Conservation (phyloP, 2,888 invertebrate species). For the Desoria tigrina region DNA sequence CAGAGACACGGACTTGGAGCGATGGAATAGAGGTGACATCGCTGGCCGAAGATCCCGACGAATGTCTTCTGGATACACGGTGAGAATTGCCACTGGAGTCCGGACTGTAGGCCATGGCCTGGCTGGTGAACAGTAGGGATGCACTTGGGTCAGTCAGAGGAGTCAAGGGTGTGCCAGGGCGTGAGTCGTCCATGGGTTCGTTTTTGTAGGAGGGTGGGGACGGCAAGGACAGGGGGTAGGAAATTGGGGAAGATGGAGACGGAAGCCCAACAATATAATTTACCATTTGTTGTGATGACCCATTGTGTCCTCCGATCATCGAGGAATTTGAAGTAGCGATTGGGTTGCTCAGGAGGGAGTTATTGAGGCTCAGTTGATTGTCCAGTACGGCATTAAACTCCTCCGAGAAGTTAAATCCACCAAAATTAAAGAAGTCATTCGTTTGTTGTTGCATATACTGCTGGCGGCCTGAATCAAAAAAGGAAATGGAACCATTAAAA, state of each 20-base stretch:
- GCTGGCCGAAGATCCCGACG: constrained; percentile 56
- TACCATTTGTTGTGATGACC: constrained; percentile 53
- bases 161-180: constrained; percentile 49
- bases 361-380: constrained; percentile 52
- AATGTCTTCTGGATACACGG: constrained; percentile 47
- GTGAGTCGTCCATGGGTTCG: constrained; percentile 45
- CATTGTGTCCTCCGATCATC: constrained; percentile 39
- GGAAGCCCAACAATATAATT: constrained; percentile 52
- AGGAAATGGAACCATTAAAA: too few species aligned
- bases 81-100: constrained; percentile 45
- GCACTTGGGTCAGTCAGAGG: constrained; percentile 39
- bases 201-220: constrained; percentile 49
- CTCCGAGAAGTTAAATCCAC: constrained; percentile 53
- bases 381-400: constrained; percentile 53
- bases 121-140: constrained; percentile 38
- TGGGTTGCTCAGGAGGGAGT: constrained; percentile 45
- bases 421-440: constrained; percentile 53
- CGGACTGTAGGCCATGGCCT: constrained; percentile 42
- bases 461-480: constrained; percentile 47
- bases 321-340: constrained; percentile 40
- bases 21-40: constrained; percentile 64
- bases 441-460: constrained; percentile 51
- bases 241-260: constrained; percentile 48
- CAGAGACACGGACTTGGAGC: constrained; percentile 66
- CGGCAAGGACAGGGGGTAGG: constrained; percentile 45